phyloP scores from a whole-genome alignment of 1,140 invertebrate species.

The roundworm (Caenorhabditis elegans) region DNA sequence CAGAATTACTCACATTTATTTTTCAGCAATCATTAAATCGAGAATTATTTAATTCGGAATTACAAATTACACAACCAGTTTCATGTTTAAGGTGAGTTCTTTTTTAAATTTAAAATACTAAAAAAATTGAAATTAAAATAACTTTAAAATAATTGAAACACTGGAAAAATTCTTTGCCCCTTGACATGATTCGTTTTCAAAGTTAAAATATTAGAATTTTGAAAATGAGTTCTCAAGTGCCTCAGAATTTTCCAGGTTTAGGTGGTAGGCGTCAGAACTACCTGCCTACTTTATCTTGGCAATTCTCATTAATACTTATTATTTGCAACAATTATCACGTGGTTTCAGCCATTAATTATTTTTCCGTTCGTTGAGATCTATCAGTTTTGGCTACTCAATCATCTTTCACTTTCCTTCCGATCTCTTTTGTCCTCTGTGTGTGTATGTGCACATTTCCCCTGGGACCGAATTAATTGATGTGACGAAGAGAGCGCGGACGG shows the following conservation, averaged over 20 bases:
- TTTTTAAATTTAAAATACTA: neutral
- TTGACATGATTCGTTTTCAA: too few species aligned
- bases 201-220: too few species aligned
- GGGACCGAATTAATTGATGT: constrained; percentile 34
- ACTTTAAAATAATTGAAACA: too few species aligned
- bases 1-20: neutral
- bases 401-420: neutral
- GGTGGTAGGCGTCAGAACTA: too few species aligned
- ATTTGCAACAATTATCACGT: too few species aligned
- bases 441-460: constrained; percentile 20
- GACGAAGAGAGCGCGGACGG: constrained; percentile 21
- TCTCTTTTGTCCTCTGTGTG: constrained; percentile 31
- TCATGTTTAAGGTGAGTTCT: constrained; percentile 50
- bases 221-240: neutral
- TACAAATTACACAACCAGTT: constrained; percentile 31
- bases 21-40: constrained; percentile 32
- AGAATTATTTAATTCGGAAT: constrained; percentile 52
- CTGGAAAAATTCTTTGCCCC: too few species aligned
- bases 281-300: too few species aligned
- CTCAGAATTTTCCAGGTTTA: too few species aligned
- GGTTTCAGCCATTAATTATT: too few species aligned
- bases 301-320: too few species aligned
- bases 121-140: too few species aligned
- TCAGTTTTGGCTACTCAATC: constrained; percentile 6
- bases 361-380: neutral